These are phyloP conservation scores for Aulostomus chinensis DNA, from an alignment of 2,797 vertebrate genomes.

Conservation along the genomic window DNA sequence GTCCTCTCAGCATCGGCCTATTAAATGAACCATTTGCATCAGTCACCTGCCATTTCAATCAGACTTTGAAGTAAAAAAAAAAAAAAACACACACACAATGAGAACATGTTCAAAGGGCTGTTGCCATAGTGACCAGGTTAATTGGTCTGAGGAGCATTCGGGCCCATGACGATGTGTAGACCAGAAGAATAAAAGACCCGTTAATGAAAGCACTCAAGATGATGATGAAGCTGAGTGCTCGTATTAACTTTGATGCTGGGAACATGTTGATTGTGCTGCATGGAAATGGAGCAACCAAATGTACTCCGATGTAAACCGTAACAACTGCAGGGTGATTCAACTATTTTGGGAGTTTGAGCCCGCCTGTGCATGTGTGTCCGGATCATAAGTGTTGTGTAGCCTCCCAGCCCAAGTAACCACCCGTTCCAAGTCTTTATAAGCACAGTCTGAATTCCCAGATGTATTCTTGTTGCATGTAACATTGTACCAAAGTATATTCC, in stretches of 20 bases:
- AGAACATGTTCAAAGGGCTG: conserved; percentile 13
- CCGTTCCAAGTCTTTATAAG: no score
- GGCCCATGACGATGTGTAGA: conserved; percentile 29
- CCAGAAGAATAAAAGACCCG: conserved; percentile 46
- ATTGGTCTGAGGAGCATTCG: conserved; percentile 20
- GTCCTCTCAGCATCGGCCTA: no score
- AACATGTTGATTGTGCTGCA: conserved; percentile 39
- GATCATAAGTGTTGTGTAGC: no score
- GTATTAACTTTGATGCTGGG: conserved; percentile 45
- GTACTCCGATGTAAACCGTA: conserved; percentile 17
- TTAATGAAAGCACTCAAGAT: conserved; percentile 67
- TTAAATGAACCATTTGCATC: no score
- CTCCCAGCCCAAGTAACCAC: no score
- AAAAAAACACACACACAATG: conserved; percentile 3
- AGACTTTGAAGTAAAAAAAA: conserved; percentile 28
- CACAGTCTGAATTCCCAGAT: no score
- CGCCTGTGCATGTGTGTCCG: no score
- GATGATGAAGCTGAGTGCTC: conserved; percentile 47
- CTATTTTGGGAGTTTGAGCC: conserved; percentile 11
- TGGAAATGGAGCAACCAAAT: conserved; percentile 30
- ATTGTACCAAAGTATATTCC: no score
- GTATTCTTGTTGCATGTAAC: no score
- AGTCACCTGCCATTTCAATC: no score
- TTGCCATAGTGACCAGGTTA: conserved; percentile 66
- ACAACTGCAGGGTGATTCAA: conserved; percentile 34